These are phyloP conservation scores for Drosophila persimilis DNA, from an alignment of 1,140 invertebrate species.

Conservation along the genomic window DNA sequence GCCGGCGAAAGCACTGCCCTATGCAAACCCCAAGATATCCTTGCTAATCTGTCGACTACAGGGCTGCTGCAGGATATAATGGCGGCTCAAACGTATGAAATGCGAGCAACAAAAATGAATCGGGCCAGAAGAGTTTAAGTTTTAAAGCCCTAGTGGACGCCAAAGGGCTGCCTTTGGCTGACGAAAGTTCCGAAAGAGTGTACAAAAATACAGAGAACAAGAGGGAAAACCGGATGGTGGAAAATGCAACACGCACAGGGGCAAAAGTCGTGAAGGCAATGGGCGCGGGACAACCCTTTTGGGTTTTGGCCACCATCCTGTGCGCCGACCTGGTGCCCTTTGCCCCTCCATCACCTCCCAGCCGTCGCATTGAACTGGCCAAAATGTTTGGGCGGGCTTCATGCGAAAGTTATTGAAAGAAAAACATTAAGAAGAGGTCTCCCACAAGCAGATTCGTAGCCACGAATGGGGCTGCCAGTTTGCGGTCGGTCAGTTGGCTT, in stretches of 20 bases:
- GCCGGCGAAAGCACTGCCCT: constrained; percentile 5
- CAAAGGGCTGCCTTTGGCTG: too few species aligned
- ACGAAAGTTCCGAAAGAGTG: too few species aligned
- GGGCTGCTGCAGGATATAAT: too few species aligned
- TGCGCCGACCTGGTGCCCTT: constrained; percentile 7
- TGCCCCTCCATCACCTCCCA: not conserved
- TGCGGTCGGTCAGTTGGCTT: constrained; percentile 61
- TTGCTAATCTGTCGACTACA: not conserved
- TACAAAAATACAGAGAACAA: too few species aligned
- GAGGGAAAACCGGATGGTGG: not conserved
- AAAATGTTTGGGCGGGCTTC: not conserved
- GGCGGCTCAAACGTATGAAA: too few species aligned
- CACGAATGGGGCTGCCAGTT: not conserved
- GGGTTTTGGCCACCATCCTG: constrained; percentile 14
- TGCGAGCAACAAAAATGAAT: too few species aligned
- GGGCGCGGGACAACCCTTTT: constrained; percentile 18
- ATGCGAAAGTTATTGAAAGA: constrained; percentile 66
- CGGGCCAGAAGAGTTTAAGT: too few species aligned
- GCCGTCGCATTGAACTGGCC: not conserved
- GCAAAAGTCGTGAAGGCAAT: constrained; percentile 17
- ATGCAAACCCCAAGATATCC: constrained; percentile 2
- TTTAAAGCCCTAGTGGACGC: too few species aligned
- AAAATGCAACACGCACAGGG: constrained; percentile 48
- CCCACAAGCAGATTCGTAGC: too few species aligned
- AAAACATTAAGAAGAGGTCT: constrained; percentile 59